Evolutionary conservation across 2,888 invertebrate species (phyloP).

Genomic region (Cantharis rustica): DNA sequence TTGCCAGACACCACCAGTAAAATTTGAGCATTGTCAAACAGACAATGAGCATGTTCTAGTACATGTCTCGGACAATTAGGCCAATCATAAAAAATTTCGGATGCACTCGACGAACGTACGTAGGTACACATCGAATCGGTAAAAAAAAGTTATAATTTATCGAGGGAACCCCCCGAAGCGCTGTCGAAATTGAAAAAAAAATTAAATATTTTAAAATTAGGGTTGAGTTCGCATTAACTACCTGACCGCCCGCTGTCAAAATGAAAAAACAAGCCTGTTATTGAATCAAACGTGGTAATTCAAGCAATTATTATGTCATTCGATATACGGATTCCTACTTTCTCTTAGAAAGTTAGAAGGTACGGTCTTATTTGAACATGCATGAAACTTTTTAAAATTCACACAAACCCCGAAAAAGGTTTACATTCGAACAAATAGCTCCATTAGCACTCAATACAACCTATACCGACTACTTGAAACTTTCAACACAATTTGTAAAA

Average conservation of each 20-base stretch:
- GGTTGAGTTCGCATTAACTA: background rate
- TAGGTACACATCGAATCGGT: no score
- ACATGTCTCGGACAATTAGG: background rate
- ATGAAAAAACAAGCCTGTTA: background rate
- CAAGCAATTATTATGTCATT: background rate
- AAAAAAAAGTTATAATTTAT: background rate
- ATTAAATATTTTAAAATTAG: background rate
- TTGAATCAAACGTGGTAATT: background rate
- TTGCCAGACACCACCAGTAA: background rate
- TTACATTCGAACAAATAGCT: constrained; percentile 39
- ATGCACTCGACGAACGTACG: background rate
- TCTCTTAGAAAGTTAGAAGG: background rate
- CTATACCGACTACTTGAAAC: constrained; percentile 41
- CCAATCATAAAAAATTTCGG: background rate
- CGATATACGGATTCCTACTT: background rate
- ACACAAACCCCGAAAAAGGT: constrained; percentile 19
- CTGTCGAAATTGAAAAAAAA: background rate
- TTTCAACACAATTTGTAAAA: constrained; percentile 44
- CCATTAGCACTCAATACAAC: constrained; percentile 45
- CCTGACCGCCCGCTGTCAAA: background rate
- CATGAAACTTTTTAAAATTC: constrained; percentile 18
- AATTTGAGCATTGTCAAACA: background rate
- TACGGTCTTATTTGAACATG: background rate
- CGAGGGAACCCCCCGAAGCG: background rate
- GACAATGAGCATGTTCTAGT: background rate